Evolutionary conservation across 2,113 vertebrate genomes (phyloP).

Genomic region (Okapia johnstoni): DNA sequence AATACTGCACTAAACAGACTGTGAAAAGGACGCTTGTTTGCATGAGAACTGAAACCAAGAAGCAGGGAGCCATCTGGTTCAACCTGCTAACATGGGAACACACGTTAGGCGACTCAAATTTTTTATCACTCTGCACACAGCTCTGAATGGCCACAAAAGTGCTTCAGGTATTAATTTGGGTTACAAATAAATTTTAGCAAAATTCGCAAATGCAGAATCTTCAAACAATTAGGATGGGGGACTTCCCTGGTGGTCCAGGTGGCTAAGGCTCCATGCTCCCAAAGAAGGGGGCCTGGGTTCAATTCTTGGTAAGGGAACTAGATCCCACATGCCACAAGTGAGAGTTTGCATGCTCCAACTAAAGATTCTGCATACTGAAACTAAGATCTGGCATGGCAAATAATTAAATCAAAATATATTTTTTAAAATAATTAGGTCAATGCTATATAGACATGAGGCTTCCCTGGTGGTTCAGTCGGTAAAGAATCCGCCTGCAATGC

Average conservation of each 20-base stretch:
- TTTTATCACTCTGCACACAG: neutral
- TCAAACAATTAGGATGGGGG: neutral
- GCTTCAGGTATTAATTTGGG: neutral
- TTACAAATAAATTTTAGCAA: neutral
- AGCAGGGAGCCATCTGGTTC: neutral
- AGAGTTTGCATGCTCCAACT: neutral
- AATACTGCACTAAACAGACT: neutral
- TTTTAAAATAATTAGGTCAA: neutral
- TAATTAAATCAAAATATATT: neutral
- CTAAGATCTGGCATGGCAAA: neutral
- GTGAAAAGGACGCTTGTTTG: neutral
- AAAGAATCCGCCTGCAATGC: neutral
- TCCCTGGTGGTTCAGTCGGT: neutral
- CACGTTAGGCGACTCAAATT: neutral
- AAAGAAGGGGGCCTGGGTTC: neutral
- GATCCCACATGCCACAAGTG: neutral
- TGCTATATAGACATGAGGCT: neutral
- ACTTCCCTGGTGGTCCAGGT: neutral
- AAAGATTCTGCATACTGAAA: neutral
- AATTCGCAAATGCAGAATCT: neutral
- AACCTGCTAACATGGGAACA: neutral
- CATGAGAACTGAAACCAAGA: neutral
- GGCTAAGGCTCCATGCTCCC: neutral
- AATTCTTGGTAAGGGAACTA: neutral
- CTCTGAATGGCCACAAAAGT: neutral